Evolutionary conservation across 2,113 vertebrate genomes (phyloP), one percentile per base, ranked within the genome.

Genomic region (Delphinus delphis): DNA sequence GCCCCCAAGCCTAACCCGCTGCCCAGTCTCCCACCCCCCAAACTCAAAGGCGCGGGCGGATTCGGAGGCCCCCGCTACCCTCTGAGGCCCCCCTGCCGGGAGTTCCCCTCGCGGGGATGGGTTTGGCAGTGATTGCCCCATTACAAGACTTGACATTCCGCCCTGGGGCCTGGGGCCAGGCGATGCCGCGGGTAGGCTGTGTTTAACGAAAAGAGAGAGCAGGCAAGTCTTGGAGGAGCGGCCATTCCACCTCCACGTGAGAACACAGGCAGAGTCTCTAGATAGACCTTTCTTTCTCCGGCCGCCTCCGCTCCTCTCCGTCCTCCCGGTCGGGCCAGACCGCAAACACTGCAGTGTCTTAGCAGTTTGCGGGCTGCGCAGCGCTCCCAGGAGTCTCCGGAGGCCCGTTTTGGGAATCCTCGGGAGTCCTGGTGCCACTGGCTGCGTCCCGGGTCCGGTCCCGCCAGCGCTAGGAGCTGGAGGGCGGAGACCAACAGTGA

Each of bases 61-160:
- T 7, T 81, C 50, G 0, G 53, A 92, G 86, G 90, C 53, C 97
- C 97, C 65, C n/a, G 3, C 15, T 13, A 5, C 74, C 38, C 38
- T 44, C 70, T 0, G 9, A 84, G 53, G 26, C 21, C 31, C 68
- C 83, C 38, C 85, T 13, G 47, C 58, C 76, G 71, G 86, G 95
- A 95, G 79, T 50, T 76, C 55, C 81, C 96, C 88, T 90, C 5
- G 5, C 63, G 8, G 92, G 89, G 77, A 77, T 68, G 3, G 65
- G 38, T 90, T 96, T 94, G 97, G 93, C 98, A 98, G 98, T 97
- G 97, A 98, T 98, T 98, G 98, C 97, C 96, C 96, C 97, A 93
- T 98, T 98, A 98, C 98, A 98, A 98, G 98, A 98, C 98, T 98
- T 97, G 98, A 97, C 98, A 96, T 98, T 97, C 97, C 92, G 93